phyloP scores from a whole-genome alignment of 1,140 invertebrate species.

The Pseudomyrmex dendroicus region DNA sequence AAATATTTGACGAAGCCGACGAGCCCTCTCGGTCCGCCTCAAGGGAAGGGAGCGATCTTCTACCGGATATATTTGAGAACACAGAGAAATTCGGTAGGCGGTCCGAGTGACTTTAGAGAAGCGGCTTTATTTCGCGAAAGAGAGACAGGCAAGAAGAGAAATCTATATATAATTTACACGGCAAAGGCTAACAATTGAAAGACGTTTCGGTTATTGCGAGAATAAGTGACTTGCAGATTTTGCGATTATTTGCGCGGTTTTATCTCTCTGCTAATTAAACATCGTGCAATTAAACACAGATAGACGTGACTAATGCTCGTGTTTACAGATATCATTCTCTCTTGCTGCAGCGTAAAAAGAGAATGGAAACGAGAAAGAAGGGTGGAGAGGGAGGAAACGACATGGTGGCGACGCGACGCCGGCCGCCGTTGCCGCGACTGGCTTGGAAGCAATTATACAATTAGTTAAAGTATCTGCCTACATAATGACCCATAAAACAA shows the following conservation, averaged over 20 bases:
- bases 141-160: too few relatives aligned
- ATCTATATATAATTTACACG: too few relatives aligned
- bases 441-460: slow-evolving; percentile 84
- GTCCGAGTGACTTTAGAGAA: slow-evolving; percentile 48
- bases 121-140: slow-evolving; percentile 4
- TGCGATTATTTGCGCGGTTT: slow-evolving; percentile 31
- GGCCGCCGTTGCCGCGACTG: slow-evolving; percentile 55
- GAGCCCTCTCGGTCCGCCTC: slow-evolving; percentile 72
- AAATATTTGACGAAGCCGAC: slow-evolving; percentile 84
- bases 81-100: slow-evolving; percentile 56
- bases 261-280: slow-evolving; percentile 80
- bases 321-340: slow-evolving; percentile 53
- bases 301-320: slow-evolving; percentile 62
- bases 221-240: background rate
- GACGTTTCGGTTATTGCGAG: slow-evolving; percentile 1
- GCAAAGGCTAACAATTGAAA: background rate
- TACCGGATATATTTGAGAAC: slow-evolving; percentile 47
- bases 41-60: slow-evolving; percentile 66
- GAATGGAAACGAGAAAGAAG: background rate
- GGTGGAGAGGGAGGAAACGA: slow-evolving; percentile 62
- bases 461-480: slow-evolving; percentile 84
- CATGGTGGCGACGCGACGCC: slow-evolving; percentile 76
- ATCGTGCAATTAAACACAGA: slow-evolving; percentile 77
- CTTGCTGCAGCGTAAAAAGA: slow-evolving; percentile 47
- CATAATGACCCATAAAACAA: slow-evolving; percentile 84